Conservation (phyloP, 2,113 vertebrate species). For the Carassius gibelio region DNA sequence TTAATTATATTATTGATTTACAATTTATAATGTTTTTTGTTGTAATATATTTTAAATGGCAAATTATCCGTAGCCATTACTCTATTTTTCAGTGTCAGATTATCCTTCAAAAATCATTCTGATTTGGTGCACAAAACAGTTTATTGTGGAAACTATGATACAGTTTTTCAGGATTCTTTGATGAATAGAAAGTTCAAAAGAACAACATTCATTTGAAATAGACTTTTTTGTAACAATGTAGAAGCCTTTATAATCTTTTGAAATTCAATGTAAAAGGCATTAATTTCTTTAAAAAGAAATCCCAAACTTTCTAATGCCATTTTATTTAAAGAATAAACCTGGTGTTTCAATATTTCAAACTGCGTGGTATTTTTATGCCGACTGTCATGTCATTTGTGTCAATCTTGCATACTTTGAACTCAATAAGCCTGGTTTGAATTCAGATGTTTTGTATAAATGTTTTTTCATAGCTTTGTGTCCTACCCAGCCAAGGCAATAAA, state of each 20-base stretch:
- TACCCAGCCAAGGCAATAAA: neutral
- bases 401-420: neutral
- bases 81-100: neutral
- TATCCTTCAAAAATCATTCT: neutral
- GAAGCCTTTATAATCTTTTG: too few species aligned
- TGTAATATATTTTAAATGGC: neutral
- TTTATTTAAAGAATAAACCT: too few species aligned
- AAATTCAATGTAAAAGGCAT: neutral
- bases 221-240: too few species aligned
- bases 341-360: neutral
- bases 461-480: neutral
- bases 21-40: neutral
- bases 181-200: neutral
- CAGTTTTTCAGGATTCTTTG: neutral
- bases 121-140: neutral
- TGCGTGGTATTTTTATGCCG: neutral
- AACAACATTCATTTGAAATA: too few species aligned
- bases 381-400: neutral
- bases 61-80: neutral
- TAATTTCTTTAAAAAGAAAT: neutral
- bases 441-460: too few species aligned
- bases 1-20: too few species aligned
- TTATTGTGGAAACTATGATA: neutral
- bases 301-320: too few species aligned
- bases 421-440: neutral